Evolutionary conservation across 2,888 invertebrate species (phyloP), one percentile per base, ranked within the genome.

Genomic region (Pseudanteris insignis): DNA sequence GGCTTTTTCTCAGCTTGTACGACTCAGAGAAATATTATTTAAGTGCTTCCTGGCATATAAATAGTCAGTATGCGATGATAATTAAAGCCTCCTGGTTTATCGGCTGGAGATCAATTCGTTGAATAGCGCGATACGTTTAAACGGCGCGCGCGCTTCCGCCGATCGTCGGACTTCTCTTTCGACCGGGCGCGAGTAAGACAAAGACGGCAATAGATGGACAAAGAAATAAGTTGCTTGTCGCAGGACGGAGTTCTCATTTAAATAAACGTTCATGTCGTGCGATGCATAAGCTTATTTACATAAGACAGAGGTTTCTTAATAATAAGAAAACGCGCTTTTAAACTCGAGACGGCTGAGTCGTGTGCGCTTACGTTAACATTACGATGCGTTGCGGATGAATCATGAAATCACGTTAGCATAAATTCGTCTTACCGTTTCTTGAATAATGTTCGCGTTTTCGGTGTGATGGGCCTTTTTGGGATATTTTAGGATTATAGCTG

Each of bases 11-110:
- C 40, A 29, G 53, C 43, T 53, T 60, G 62, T 60, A 57, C 60
- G 58, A 70, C 70, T 70, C 67, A 66, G 68, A 75, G 74, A 74
- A 78, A 77, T 79, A 79, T 79, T 79, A 79, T 79, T 79, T 78
- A 79, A 78, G 71, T 73, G 77, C 74, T 79, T 79, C 79, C 79
- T 78, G 78, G 73, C 77, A 73, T 76, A 78, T 77, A 78, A 77
- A 78, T 73, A 76, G 71, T 72, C 71, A 67, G 70, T 72, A 70
- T 71, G 72, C 72, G 74, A 76, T 76, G 74, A 78, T 78, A 78
- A 79, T 79, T 79, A 79, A 75, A 75, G 73, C 75, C 67, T 60
- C 67, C 61, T 61, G 28, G 43, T 48, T 62, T 63, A 65, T 65
- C 63, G 38, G 57, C 44, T 47, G 50, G 57, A 46, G 62, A 64